phyloP scores from a whole-genome alignment of 1,140 invertebrate species.

The Apis laboriosa region DNA sequence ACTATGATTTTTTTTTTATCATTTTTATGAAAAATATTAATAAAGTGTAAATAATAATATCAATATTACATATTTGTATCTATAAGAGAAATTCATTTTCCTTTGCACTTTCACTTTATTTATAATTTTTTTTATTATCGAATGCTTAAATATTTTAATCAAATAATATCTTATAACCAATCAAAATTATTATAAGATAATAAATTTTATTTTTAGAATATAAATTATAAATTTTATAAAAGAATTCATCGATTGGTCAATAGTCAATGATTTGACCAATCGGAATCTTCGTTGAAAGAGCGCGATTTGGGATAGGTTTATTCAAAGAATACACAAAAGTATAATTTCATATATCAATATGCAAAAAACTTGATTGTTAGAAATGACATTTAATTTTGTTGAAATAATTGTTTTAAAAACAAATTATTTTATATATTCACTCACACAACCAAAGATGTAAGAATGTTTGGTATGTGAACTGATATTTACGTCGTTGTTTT shows the following conservation, averaged over 20 bases:
- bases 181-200: not conserved
- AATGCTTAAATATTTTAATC: not conserved
- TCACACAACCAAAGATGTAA: conserved; percentile 23
- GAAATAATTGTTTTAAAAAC: not conserved
- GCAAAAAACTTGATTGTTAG: not conserved
- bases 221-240: not conserved
- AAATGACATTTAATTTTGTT: not conserved
- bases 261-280: conserved; percentile 18
- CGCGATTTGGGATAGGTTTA: conserved; percentile 31
- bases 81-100: conserved; percentile 2
- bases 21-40: conserved; percentile 16
- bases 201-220: not conserved
- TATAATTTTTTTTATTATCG: not conserved
- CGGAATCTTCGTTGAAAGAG: conserved; percentile 23
- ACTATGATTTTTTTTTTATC: not conserved
- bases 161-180: too few relatives aligned
- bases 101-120: conserved; percentile 15
- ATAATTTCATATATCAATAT: not conserved
- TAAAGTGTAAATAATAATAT: not conserved
- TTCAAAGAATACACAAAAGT: conserved; percentile 21
- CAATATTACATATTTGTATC: not conserved
- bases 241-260: conserved; percentile 5
- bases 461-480: conserved; percentile 45
- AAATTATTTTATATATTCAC: conserved; percentile 2
- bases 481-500: conserved; percentile 55